Base-by-base conservation (phyloP, 2,113 vertebrate genomes). In the Platanista minor region DNA sequence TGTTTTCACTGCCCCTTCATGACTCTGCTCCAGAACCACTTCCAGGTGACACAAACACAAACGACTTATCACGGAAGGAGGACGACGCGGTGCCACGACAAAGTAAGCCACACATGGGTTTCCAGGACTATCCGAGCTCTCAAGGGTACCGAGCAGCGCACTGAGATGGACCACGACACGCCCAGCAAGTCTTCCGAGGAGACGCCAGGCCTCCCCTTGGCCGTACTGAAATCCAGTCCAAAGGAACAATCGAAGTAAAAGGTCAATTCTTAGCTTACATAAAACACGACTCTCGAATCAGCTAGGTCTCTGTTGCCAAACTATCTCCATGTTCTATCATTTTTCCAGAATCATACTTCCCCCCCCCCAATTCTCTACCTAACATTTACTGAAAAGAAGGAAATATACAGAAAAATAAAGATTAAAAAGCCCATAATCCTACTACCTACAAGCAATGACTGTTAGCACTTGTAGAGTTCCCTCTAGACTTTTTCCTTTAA, bases 111-210 rank as follows among this genome's bases (percentile, higher is more conserved):
- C 29, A 5, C 3, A 5, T 1, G 0, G 4, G 49, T 11, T 23
- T 39, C n/a, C 75, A 20, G 59, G 29, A 23, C 23, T 0, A 0
- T 0, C 0, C 0, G 0, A 0, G 54, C 49, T 31, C 80, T 6
- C 17, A 0, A 0, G 29, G 87, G 54, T 1, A 3, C 29, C 0
- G 4, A 5, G 69, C 0, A 3, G 20, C 6, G 12, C 0, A 0
- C 4, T 6, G 18, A 6, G 12, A 8, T 0, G 2, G 21, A 12
- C 20, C 33, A 1, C 0, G 49, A n/a, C n/a, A 8, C 27, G 20
- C 4, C 61, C 8, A 1, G 39, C 33, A 31, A 20, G 54, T 23
- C 17, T 27, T 29, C 54, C 5, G 1, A 52, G 12, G 0, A 13
- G 33, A 7, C 0, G 6, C 74, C 49, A 62, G 62, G 25, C 57